These are phyloP conservation scores for Rhabditoides inermis DNA, from an alignment of 2,888 invertebrate species.

Conservation along the genomic window DNA sequence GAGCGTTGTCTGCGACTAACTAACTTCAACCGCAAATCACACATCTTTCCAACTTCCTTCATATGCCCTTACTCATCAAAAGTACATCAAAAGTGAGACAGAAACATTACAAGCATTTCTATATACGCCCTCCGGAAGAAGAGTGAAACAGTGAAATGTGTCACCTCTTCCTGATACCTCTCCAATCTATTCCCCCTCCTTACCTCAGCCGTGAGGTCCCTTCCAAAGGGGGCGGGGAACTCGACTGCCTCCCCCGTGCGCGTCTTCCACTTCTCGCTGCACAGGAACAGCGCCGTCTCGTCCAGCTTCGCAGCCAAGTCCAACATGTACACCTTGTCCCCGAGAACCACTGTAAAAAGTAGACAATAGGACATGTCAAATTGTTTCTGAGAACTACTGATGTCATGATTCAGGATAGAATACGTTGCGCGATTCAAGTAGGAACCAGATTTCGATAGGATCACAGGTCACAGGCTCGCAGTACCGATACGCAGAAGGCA, in stretches of 20 bases:
- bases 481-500: background rate
- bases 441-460: no score
- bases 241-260: constrained; percentile 59
- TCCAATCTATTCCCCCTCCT: no score
- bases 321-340: constrained; percentile 70
- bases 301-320: constrained; percentile 95
- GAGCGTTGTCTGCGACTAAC: no score
- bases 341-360: constrained; percentile 64
- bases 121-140: no score
- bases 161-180: background rate
- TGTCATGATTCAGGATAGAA: no score
- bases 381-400: background rate
- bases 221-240: constrained; percentile 94
- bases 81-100: background rate
- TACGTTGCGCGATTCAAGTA: no score
- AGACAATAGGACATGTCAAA: no score
- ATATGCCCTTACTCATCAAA: background rate
- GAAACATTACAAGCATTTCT: no score
- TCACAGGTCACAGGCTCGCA: no score
- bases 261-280: constrained; percentile 86
- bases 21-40: no score
- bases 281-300: constrained; percentile 92
- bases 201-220: constrained; percentile 83
- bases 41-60: background rate
- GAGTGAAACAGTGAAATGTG: background rate